phyloP scores from a whole-genome alignment of 2,797 vertebrate genomes.

The Meda fulgida region DNA sequence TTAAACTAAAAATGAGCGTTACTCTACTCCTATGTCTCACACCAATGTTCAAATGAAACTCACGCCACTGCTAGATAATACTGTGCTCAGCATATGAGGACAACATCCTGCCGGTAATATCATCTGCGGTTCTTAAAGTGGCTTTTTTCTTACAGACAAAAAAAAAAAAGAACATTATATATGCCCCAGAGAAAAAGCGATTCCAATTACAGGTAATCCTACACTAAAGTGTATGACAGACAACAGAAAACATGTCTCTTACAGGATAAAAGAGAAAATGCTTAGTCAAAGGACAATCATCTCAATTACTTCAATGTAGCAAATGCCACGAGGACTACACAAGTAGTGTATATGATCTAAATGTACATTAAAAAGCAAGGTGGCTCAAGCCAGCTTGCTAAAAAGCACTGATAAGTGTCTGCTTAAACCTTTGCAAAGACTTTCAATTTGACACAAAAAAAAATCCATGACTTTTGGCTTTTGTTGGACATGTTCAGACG shows the following conservation, averaged over 20 bases:
- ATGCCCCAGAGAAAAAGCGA: conserved; percentile 35
- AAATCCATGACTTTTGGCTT: conserved; percentile 42
- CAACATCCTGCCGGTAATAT: conserved; percentile 37
- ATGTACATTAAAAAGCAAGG: neutral
- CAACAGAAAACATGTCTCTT: conserved; percentile 42
- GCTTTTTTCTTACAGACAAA: conserved; percentile 27
- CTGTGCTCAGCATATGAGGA: conserved; percentile 57
- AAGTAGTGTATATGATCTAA: neutral
- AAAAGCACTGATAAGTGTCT: neutral
- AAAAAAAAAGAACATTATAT: conserved; percentile 34
- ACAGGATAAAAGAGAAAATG: conserved; percentile 35
- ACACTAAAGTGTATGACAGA: conserved; percentile 34
- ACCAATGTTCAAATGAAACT: conserved; percentile 5
- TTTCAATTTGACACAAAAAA: conserved; percentile 40
- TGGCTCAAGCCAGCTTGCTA: neutral
- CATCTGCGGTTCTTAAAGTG: conserved; percentile 30
- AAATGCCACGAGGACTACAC: neutral
- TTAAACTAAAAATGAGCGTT: neutral
- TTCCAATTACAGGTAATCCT: conserved; percentile 46
- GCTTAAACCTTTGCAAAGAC: conserved; percentile 7
- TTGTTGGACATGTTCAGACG: conserved; percentile 54
- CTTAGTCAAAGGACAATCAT: conserved; percentile 36
- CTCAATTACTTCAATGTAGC: conserved; percentile 14
- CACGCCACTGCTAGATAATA: conserved; percentile 11
- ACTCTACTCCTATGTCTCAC: neutral